Percentiles rank a stretch among this genome's conserved stretches.
phyloP scores from a whole-genome alignment of 2,888 invertebrate genomes.

The Baccha elongata region DNA sequence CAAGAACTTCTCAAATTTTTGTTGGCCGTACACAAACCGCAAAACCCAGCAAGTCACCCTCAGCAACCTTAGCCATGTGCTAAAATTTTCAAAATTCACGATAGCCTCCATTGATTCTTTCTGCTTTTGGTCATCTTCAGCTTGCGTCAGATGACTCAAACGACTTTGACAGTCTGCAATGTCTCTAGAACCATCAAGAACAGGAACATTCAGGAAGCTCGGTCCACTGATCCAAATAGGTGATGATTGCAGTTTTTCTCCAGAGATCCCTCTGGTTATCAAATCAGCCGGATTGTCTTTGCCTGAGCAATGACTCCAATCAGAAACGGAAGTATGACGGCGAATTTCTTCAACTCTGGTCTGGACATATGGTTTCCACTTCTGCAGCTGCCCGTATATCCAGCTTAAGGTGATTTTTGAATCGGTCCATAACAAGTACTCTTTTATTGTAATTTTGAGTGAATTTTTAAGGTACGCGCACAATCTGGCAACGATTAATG shows the following conservation, averaged over 20 bases:
- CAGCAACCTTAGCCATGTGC: slow-evolving; percentile 18
- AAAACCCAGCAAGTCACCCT: slow-evolving; percentile 28
- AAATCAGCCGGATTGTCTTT: slow-evolving; percentile 14
- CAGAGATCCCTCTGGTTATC: background rate
- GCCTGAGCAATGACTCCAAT: slow-evolving; percentile 21
- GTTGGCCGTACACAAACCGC: slow-evolving; percentile 18
- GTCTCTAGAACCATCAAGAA: background rate
- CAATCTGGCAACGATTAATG: slow-evolving; percentile 4
- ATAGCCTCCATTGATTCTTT: slow-evolving; percentile 3
- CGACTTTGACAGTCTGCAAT: background rate
- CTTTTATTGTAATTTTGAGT: background rate
- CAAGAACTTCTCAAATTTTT: slow-evolving; percentile 17
- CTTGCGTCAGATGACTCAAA: slow-evolving; percentile 1
- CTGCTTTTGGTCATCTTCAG: slow-evolving; percentile 4
- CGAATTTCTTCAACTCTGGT: slow-evolving; percentile 48
- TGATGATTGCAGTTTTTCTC: slow-evolving; percentile 15
- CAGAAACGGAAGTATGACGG: slow-evolving; percentile 6
- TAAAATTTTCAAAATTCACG: slow-evolving; percentile 9
- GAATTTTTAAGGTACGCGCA: slow-evolving; percentile 15
- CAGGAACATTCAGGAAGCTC: slow-evolving; percentile 15
- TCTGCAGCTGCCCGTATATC: slow-evolving; percentile 35
- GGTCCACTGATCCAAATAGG: slow-evolving; percentile 36
- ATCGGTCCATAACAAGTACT: slow-evolving; percentile 20
- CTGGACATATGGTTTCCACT: slow-evolving; percentile 51
- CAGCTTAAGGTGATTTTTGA: slow-evolving; percentile 40